Evolutionary conservation across 2,113 vertebrate species (phyloP).

Genomic region (Atlantisia rogersi): DNA sequence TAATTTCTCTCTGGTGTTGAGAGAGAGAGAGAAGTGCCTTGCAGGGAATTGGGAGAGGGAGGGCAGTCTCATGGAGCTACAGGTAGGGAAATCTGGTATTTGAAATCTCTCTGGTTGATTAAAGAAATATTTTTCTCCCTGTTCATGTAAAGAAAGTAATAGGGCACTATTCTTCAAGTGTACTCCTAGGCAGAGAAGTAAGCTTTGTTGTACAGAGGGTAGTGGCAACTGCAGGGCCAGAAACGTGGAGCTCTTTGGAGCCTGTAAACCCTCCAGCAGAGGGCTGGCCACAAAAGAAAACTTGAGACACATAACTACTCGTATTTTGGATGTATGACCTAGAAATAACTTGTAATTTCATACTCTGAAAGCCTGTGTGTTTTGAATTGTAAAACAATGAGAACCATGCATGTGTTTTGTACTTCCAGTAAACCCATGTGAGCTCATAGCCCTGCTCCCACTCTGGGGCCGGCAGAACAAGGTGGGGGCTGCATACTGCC

Average conservation of each 20-base stretch:
- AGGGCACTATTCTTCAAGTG: not conserved
- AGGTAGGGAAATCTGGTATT: not conserved
- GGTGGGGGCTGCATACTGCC: accelerated
- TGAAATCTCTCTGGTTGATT: not conserved
- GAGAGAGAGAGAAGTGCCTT: not conserved
- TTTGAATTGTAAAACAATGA: not conserved
- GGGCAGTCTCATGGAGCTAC: not conserved
- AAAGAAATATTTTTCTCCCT: not conserved
- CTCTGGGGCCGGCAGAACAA: not conserved
- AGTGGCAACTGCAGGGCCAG: accelerated
- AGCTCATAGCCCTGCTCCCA: accelerated
- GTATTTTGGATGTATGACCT: not conserved
- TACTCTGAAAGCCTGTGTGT: not conserved
- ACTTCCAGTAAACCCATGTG: accelerated
- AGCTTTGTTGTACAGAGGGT: not conserved
- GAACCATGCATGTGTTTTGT: accelerated
- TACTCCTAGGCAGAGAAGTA: not conserved
- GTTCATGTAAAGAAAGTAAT: not conserved
- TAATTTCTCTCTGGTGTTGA: not conserved
- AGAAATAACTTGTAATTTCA: not conserved
- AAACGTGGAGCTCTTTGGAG: not conserved
- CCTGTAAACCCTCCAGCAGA: not conserved
- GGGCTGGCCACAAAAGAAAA: not conserved
- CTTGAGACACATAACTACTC: not conserved
- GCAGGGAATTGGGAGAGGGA: accelerated